Evolutionary conservation across 2,888 invertebrate species (phyloP), one percentile per base, ranked within the genome.

Genomic region (Ischnura elegans): DNA sequence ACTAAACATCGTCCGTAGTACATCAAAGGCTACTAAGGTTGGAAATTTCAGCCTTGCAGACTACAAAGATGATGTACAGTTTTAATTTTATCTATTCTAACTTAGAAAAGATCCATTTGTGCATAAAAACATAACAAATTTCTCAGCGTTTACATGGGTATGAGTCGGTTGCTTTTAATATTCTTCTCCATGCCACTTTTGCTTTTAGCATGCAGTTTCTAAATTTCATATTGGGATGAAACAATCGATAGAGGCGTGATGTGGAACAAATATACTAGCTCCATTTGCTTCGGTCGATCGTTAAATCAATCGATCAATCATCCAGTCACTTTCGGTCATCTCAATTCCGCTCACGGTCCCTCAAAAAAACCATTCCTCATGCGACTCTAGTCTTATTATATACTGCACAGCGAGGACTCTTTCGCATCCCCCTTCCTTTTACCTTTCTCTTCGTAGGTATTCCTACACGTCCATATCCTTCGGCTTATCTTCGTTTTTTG

Each of bases 271-370:
- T 36, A 76, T 36, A 76, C 43, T 61, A 61, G 6, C 13, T 55
- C 43, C 43, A 43, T 36, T 90, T 66, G 0, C n/a, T 25, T 43
- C 43, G 61, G 66, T 90, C 61, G 66, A 90, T 61, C 90, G 61
- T 90, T 90, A 66, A 66, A 90, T 43, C 90, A 90, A 90, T 90
- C 90, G 61, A 90, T 90, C 61, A 42, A 45, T 90, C 90, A 90
- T 90, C 90, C 90, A 90, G 90, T 90, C 90, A 61, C 90, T 90
- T 90, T 90, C 66, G 43, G 43, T 61, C 55, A 90, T 90, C 43
- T 90, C 61, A 90, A 90, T 90, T 55, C 90, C 13, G 42, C 55
- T 42, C 90, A 61, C 61, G 90, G 55, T 10, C 25, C 36, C 90
- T 90, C 66, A 90, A 66, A 61, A 90, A 90, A 90, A 43, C 90